These are phyloP conservation scores for Amiota mariae DNA, from an alignment of 2,888 invertebrate genomes.

Conservation along the genomic window DNA sequence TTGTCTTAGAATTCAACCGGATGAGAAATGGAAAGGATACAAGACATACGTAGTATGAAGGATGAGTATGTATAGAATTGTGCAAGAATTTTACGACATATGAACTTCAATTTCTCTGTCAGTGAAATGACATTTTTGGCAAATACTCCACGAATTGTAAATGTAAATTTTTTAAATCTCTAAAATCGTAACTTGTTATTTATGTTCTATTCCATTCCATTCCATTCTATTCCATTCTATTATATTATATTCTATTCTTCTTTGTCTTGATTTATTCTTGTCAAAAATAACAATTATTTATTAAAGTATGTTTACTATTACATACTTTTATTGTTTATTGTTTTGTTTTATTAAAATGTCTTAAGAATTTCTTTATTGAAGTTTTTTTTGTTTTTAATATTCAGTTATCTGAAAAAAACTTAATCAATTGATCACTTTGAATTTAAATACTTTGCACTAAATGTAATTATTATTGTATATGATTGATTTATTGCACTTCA, in stretches of 20 bases:
- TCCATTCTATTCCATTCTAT: no score
- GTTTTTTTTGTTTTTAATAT: no score
- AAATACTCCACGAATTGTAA: conserved; percentile 5
- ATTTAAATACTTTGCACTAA: no score
- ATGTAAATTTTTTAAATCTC: background rate
- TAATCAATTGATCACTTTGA: no score
- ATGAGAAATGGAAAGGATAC: background rate
- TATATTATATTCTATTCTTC: no score
- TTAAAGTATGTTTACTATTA: background rate
- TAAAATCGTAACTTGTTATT: background rate
- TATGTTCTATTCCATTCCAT: background rate
- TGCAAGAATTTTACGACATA: conserved; percentile 37
- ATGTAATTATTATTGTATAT: no score
- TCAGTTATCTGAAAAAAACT: no score
- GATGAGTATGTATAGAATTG: background rate
- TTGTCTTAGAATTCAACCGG: conserved; percentile 19
- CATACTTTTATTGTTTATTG: no score
- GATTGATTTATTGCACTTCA: no score
- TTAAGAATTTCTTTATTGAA: no score
- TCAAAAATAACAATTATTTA: background rate
- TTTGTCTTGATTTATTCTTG: no score
- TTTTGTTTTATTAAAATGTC: no score
- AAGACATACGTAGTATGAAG: background rate
- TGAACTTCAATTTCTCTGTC: conserved; percentile 28
- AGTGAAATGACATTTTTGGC: background rate